Percentiles rank a stretch among this genome's conserved stretches.
Conservation (phyloP, 2,797 vertebrate genomes). For the Epinephelus malabaricus region DNA sequence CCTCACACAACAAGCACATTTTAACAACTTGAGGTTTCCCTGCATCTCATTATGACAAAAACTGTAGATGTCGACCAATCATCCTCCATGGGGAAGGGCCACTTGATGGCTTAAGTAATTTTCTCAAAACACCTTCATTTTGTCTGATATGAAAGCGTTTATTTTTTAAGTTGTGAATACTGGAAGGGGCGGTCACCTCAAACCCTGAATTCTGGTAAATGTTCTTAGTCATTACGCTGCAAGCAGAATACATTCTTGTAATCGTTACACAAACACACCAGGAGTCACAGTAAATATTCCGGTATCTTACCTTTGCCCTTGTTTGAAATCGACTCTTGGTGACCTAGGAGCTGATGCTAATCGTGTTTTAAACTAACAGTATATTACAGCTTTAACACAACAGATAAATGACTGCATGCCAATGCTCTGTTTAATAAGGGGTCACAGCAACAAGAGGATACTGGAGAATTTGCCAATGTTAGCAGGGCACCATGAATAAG, state of each 20-base stretch:
- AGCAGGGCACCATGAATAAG: constrained; percentile 68
- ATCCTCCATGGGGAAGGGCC: neutral
- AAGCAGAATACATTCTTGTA: neutral
- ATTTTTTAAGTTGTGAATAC: neutral
- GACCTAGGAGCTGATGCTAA: no score
- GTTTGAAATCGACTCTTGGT: no score
- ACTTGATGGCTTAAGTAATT: neutral
- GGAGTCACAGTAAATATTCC: no score
- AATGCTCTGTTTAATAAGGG: constrained; percentile 8
- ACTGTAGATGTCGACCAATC: neutral
- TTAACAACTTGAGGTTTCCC: neutral
- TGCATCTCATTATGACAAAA: neutral
- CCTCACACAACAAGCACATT: neutral
- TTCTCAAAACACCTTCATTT: neutral
- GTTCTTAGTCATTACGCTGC: neutral
- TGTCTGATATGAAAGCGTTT: neutral
- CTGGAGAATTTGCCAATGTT: constrained; percentile 17
- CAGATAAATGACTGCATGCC: neutral
- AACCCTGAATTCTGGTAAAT: neutral
- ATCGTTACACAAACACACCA: no score
- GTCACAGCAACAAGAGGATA: constrained; percentile 18
- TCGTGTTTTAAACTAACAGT: no score
- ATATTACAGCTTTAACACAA: no score
- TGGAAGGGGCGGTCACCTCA: neutral
- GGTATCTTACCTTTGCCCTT: no score